Conservation (phyloP, 2,888 invertebrate species). For the Nyleta sp. region DNA sequence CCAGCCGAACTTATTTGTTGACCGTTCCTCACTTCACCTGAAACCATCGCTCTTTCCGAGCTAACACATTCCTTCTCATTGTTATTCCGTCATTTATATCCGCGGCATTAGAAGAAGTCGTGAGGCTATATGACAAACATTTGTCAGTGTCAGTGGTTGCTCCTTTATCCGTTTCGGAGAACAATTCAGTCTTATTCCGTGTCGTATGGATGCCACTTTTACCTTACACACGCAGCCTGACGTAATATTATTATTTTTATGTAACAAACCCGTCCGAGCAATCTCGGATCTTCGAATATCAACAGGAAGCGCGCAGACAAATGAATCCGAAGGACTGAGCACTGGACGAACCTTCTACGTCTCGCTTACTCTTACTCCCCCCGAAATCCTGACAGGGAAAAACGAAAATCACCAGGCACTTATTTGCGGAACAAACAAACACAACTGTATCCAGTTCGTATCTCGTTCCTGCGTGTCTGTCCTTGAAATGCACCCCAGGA, state of each 20-base stretch:
- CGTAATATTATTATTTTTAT: conserved; percentile 1
- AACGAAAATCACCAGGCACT: no score
- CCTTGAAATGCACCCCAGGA: conserved; percentile 55
- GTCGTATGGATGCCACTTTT: not conserved
- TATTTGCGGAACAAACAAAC: not conserved
- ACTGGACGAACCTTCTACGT: no score
- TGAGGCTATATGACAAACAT: not conserved
- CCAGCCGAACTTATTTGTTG: no score
- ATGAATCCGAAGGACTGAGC: no score
- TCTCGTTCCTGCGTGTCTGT: conserved; percentile 11
- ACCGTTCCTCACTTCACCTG: no score
- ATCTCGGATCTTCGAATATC: no score
- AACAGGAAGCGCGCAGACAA: no score
- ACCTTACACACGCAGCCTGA: not conserved
- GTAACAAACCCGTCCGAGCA: conserved; percentile 10
- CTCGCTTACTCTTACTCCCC: no score
- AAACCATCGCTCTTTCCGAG: no score
- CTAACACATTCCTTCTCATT: not conserved
- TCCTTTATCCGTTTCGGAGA: conserved; percentile 5
- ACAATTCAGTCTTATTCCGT: not conserved
- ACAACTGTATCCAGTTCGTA: no score
- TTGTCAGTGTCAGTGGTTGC: conserved; percentile 6
- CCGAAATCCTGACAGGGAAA: no score
- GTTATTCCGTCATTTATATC: not conserved
- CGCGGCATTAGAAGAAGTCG: conserved; percentile 3